These are phyloP conservation scores for Fulmarus glacialis DNA, from an alignment of 2,113 vertebrate species.

Conservation along the genomic window DNA sequence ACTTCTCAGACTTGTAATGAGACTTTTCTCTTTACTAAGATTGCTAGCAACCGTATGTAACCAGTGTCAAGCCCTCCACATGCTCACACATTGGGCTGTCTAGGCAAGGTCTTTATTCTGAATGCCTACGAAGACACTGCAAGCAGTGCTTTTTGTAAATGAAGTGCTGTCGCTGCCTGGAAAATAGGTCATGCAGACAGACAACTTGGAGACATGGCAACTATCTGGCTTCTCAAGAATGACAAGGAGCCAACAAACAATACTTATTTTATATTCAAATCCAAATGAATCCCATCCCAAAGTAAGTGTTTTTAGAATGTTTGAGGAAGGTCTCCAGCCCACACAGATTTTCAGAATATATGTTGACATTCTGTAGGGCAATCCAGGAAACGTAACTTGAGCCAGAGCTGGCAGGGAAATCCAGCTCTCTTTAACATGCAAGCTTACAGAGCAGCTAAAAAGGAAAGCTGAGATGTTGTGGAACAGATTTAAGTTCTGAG, in stretches of 20 bases:
- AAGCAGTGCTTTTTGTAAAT: not conserved
- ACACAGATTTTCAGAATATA: not conserved
- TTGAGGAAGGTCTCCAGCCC: not conserved
- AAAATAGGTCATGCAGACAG: not conserved
- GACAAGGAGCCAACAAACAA: not conserved
- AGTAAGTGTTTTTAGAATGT: not conserved
- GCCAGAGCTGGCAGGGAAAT: not conserved
- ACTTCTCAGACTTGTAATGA: not conserved
- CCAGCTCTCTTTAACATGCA: not conserved
- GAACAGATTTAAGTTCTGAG: not conserved
- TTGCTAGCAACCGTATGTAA: not conserved
- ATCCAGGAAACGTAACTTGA: not conserved
- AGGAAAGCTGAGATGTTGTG: not conserved
- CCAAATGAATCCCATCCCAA: not conserved
- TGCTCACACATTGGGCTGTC: not conserved
- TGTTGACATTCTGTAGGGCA: not conserved
- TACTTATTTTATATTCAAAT: not conserved
- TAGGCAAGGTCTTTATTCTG: not conserved
- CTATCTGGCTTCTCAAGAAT: not conserved
- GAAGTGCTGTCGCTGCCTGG: not conserved
- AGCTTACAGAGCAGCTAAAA: not conserved
- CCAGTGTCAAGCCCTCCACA: not conserved
- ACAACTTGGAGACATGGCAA: not conserved
- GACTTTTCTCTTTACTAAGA: not conserved
- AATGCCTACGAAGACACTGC: accelerated